Percentiles rank a stretch among this genome's conserved stretches.
Evolutionary conservation across 1,140 invertebrate species (phyloP).

Genomic region (Drosophila oshimai): DNA sequence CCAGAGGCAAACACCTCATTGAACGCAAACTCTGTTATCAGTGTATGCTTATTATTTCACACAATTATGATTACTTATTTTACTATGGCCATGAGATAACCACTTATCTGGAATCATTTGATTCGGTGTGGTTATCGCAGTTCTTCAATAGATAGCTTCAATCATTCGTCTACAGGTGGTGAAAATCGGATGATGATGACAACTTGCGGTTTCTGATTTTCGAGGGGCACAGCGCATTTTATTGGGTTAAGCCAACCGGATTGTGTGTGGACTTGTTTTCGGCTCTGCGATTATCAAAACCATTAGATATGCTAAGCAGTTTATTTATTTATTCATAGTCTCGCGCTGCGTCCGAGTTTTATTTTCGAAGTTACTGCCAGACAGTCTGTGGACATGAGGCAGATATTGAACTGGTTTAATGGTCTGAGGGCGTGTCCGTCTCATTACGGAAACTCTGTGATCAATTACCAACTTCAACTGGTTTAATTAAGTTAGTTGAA

Average conservation of each 20-base stretch:
- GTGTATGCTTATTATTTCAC: background rate
- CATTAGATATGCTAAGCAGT: conserved; percentile 42
- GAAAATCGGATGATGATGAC: conserved; percentile 16
- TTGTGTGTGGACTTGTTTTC: conserved; percentile 42
- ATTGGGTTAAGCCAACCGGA: conserved; percentile 45
- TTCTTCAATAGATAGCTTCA: background rate
- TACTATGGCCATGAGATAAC: conserved; percentile 4
- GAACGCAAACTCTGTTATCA: background rate
- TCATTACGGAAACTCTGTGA: conserved; percentile 9
- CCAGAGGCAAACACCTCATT: background rate
- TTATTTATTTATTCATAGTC: conserved; percentile 30
- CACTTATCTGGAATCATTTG: background rate
- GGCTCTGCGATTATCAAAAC: conserved; percentile 16
- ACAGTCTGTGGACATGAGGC: conserved; percentile 5
- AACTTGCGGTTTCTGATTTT: conserved; percentile 4
- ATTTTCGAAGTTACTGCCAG: conserved; percentile 4
- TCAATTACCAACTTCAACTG: conserved; percentile 4
- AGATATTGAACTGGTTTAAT: conserved; percentile 18
- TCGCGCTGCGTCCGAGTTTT: background rate
- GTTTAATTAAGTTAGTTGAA: background rate
- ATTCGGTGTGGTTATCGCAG: background rate
- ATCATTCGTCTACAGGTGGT: background rate
- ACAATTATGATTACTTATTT: conserved; percentile 8
- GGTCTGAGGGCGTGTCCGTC: conserved; percentile 4
- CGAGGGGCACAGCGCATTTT: background rate